Evolutionary conservation across 2,113 vertebrate genomes (phyloP), one percentile per base, ranked within the genome.

Genomic region (Gobio gobio): DNA sequence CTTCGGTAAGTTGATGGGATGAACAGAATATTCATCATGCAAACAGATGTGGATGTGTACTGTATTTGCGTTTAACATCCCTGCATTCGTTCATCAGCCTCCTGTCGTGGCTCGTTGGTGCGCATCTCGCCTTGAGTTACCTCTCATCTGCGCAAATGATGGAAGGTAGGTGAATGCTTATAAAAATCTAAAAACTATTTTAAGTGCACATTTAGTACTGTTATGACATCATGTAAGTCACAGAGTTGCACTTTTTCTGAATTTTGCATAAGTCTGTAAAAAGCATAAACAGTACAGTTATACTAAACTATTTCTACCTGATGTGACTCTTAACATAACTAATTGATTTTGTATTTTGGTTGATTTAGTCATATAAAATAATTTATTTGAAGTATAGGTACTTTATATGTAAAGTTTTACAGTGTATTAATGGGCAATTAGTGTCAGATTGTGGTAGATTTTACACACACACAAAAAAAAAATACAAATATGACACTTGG

Each of bases 91-190:
- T 56, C 66, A 88, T 56, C 66, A 88, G 87, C 54, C 47, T 88
- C 87, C 77, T 75, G 87, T 91, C 92, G 91, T 93, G 92, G 91
- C 89, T 90, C 82, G 81, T 87, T 10, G 80, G 72, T 84, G 59
- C 90, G 63, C 89, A 86, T 77, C 90, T 93, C 9, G 10, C 78
- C 83, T 85, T 92, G 83, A 74, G 74, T 77, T 92, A 78, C 24
- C 64, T 90, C 87, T 87, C 87, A 88, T 80, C 90, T 70, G 90
- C 91, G 43, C 86, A 92, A 85, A 85, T 91, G 73, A 90, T 84
- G 74, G 92, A 92, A 90, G 94, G 94, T 94, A 92, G 88, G 89
- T 29, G 14, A 78, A 29, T 1, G 3, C 16, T 49, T 22, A 70
- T 73, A 47, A 64, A 75, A 54, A 33, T 40, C 9, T n/a, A 16